A percentile compares a stretch with the other conserved stretches of the same genome.
These are phyloP conservation scores for Coreoperca whiteheadi DNA, from an alignment of 2,113 vertebrate species.

Conservation along the genomic window DNA sequence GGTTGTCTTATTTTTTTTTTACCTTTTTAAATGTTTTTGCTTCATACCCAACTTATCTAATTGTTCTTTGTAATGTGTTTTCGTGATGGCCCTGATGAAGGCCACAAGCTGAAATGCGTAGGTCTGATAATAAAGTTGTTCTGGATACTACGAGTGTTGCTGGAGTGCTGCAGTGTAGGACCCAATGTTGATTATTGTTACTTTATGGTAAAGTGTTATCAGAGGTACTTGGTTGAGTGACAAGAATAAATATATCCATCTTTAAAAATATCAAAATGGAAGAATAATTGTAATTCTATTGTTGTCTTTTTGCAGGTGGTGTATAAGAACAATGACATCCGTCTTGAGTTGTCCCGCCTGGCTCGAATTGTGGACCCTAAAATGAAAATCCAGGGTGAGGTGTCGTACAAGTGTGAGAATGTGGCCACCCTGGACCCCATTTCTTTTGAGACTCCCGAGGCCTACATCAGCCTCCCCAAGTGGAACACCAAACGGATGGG, in stretches of 20 bases:
- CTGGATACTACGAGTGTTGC: no score
- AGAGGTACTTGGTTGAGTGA: not conserved
- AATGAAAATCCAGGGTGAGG: constrained; percentile 99
- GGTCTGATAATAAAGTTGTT: no score
- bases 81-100: no score
- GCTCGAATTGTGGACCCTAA: constrained; percentile 97
- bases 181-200: not conserved
- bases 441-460: constrained; percentile 98
- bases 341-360: constrained; percentile 96
- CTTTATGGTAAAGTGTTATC: not conserved
- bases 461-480: constrained; percentile 97
- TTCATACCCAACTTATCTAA: no score
- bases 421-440: constrained; percentile 98
- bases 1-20: no score
- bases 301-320: constrained; percentile 88
- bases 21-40: no score
- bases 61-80: no score
- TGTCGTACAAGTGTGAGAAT: constrained; percentile 96
- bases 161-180: not conserved
- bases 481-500: constrained; percentile 99
- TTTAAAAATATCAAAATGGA: not conserved
- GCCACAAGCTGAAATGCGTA: no score
- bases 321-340: constrained; percentile 99
- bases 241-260: not conserved
- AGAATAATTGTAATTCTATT: not conserved